Evolutionary conservation across 2,888 invertebrate species (phyloP), one percentile per base, ranked within the genome.

Genomic region (Oegoconia quadripuncta): DNA sequence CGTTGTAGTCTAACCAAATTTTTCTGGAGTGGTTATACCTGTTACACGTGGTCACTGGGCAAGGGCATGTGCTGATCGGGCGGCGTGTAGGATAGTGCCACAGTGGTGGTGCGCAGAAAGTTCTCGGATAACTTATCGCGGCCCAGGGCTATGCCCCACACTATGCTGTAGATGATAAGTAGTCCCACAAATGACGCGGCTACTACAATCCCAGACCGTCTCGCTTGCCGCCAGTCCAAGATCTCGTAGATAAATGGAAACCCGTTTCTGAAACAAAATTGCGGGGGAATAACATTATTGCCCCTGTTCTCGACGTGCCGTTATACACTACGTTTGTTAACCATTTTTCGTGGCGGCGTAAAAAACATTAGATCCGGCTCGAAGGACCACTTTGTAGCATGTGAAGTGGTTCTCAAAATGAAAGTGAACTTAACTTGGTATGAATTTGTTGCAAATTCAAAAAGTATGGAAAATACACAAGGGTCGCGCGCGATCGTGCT

Each of bases 191-290:
- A 46, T 0, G 81, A 52, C 2, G 62, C 58, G 0, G 46, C 67
- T 3, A 77, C 63, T 13, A 82, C 86, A 18, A 89, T 72, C 17
- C 89, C 73, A 1, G 93, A 88, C 32, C 82, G 86, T n/a, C 79
- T 77, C 0, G 92, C 90, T 40, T 91, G 89, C 29, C 89, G 82
- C 95, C 95, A 96, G 74, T 95, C 91, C 47, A 96, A 76, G 42
- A 95, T 89, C 40, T 90, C 90, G 77, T 96, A 96, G 55, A 96
- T 93, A 63, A 87, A 92, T 11, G 88, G 89, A 44, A 89, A 75
- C 13, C 92, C 92, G 40, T 88, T 78, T 48, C 93, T 91, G 66
- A 33, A 78, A 83, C 30, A 26, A 22, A 28, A 34, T 31, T n/a
- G n/a, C n/a, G 30, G 20, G 36, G 13, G 23, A 11, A 33, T 11